phyloP scores from a whole-genome alignment of 1,140 invertebrate genomes.

The Temnothorax curvispinosus region DNA sequence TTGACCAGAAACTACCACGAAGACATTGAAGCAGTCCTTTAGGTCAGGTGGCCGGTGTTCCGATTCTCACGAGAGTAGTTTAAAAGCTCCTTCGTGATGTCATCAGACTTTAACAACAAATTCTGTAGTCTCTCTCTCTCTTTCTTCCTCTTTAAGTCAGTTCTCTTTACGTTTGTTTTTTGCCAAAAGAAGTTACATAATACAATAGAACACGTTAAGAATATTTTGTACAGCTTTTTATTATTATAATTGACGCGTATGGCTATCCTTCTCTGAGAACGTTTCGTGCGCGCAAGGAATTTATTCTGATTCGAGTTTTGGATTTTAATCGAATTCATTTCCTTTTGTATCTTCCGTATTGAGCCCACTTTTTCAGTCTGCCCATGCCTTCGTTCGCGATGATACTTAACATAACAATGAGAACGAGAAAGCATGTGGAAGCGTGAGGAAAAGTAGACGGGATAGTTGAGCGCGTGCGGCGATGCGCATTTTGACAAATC shows the following conservation, averaged over 20 bases:
- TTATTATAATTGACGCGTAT: background rate
- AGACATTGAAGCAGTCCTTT: conserved; percentile 66
- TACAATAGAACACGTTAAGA: background rate
- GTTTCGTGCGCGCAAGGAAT: conserved; percentile 1
- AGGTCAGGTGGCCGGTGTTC: conserved; percentile 74
- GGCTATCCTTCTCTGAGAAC: background rate
- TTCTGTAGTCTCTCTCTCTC: background rate
- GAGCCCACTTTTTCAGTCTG: conserved; percentile 13
- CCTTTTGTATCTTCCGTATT: conserved; percentile 35
- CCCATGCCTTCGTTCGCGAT: conserved; percentile 53
- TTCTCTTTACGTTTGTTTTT: background rate
- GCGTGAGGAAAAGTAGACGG: conserved; percentile 48
- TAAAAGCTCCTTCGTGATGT: conserved; percentile 60
- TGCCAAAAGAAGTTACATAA: background rate
- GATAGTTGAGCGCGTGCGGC: conserved; percentile 66
- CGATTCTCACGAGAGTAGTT: conserved; percentile 75
- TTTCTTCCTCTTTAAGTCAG: background rate
- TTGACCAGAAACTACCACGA: conserved; percentile 75
- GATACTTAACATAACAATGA: conserved; percentile 81
- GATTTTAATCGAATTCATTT: conserved; percentile 50
- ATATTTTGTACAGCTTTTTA: background rate
- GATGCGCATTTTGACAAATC: conserved; percentile 82
- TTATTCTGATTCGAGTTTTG: conserved; percentile 29
- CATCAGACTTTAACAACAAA: conserved; percentile 69
- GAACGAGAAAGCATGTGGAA: conserved; percentile 64